Evolutionary conservation across 2,888 invertebrate genomes (phyloP).

Genomic region (Lepidocyrtoides sp.): DNA sequence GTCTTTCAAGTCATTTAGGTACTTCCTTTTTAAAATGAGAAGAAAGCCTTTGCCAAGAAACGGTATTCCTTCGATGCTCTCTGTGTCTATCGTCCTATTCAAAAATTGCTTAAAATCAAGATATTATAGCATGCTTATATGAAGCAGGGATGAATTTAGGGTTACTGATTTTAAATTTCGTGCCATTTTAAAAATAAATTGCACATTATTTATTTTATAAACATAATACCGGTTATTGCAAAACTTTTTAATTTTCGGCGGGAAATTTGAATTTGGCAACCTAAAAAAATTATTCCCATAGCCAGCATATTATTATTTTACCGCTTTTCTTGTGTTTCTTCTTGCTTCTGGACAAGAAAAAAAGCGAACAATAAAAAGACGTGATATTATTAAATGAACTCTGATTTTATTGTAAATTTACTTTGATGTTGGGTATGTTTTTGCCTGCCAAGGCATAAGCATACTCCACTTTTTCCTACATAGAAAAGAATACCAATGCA

Average conservation of each 20-base stretch:
- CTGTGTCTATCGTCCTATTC: neutral
- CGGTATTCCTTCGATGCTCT: neutral
- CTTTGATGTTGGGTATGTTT: slow-evolving; percentile 15
- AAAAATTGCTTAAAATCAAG: too few relatives aligned
- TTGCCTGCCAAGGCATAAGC: neutral
- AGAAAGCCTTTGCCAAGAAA: slow-evolving; percentile 54
- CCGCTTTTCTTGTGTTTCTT: too few relatives aligned
- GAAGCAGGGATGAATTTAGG: too few relatives aligned
- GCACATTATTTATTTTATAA: too few relatives aligned
- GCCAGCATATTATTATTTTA: neutral
- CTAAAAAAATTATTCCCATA: neutral
- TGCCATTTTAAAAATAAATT: too few relatives aligned
- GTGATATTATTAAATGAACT: neutral
- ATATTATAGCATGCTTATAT: too few relatives aligned
- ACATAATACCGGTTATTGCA: too few relatives aligned
- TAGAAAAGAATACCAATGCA: too few relatives aligned
- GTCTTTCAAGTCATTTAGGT: neutral
- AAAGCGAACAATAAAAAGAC: neutral
- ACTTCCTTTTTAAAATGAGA: slow-evolving; percentile 49
- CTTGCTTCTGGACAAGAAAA: neutral
- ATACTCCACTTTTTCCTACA: too few relatives aligned
- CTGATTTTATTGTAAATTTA: slow-evolving; percentile 5
- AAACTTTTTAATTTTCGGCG: too few relatives aligned
- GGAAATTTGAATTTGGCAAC: too few relatives aligned
- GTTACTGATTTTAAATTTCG: too few relatives aligned